phyloP scores from a whole-genome alignment of 35 echinoderm and acorn worm species.

The Amphiura filiformis region DNA sequence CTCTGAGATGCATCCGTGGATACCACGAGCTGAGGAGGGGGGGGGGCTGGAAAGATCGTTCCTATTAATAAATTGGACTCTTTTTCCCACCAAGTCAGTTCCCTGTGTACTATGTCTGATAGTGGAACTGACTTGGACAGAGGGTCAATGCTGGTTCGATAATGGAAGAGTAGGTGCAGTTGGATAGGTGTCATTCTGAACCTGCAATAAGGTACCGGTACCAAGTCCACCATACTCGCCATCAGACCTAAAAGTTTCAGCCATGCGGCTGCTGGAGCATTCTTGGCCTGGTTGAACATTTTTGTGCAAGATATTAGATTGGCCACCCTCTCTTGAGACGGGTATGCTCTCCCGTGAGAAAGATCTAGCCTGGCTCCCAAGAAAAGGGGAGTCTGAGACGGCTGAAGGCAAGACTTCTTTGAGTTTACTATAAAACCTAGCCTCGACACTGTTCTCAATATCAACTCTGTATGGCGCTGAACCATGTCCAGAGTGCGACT shows the following conservation, averaged over 20 bases:
- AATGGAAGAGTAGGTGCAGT: conserved; percentile 9
- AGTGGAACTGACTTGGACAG: background rate
- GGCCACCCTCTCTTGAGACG: too few species aligned
- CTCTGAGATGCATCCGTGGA: conserved; percentile 2
- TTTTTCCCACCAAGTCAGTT: conserved; percentile 1
- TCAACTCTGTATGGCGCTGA: too few species aligned
- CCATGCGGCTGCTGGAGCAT: conserved; percentile 7
- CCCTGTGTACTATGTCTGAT: background rate
- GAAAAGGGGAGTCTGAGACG: conserved; percentile 6
- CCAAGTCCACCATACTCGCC: conserved; percentile 36
- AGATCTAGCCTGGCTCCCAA: background rate
- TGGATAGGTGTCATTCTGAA: conserved; percentile 48
- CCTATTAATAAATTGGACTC: background rate
- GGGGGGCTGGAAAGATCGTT: background rate
- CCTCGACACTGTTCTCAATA: too few species aligned
- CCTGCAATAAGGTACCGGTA: conserved; percentile 26
- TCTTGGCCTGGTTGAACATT: too few species aligned
- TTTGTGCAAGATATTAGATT: too few species aligned
- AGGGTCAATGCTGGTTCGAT: background rate
- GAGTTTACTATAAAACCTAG: conserved; percentile 44
- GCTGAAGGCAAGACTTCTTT: conserved; percentile 17
- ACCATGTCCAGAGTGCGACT: too few species aligned
- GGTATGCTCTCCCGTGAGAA: background rate
- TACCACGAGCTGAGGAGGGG: background rate
- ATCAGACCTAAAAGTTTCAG: conserved; percentile 36